Evolutionary conservation across 2,888 invertebrate species (phyloP), one percentile per base, ranked within the genome.

Genomic region (Rhaphigaster nebulosa): DNA sequence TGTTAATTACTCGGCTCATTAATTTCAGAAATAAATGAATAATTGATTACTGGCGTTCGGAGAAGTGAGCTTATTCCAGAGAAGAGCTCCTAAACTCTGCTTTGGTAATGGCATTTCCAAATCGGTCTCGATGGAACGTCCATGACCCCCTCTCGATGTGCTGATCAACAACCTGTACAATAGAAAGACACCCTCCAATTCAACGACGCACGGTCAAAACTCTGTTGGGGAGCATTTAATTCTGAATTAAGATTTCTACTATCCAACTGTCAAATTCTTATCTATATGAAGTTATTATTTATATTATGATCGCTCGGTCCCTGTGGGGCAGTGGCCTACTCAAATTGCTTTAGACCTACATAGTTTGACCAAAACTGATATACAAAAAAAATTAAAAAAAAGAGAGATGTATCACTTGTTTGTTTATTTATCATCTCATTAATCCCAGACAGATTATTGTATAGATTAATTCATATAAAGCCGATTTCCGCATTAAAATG

Each of bases 141-240:
- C 29, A 65, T 65, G 13, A 29, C 65, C 60, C 29, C n/a, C 65
- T 4, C 65, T 65, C 65, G 29, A 29, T 15, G 13, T 23, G 29
- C 29, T 65, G 13, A 65, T 29, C 65, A n/a, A 60, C 60, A 1
- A 4, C n/a, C 10, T n/a, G 3, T 29, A 13, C 15, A 29, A 65
- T 65, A 29, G 13, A 29, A 29, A 15, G 29, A 15, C 29, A 29
- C n/a, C 29, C 13, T 65, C 29, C 29, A 65, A 15, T 15, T 29
- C 12, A 29, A 29, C 29, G 0, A 29, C n/a, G 26, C 8, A 10
- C 26, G 29, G 13, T n/a, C 8, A 60, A n/a, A 60, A n/a, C n/a
- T 5, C n/a, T n/a, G 0, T 1, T n/a, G 2, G 10, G 8, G 0
- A n/a, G n/a, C 0, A 13, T n/a, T 29, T 3, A 6, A 29, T 10